phyloP scores from a whole-genome alignment of 2,888 invertebrate species.

The Bruchidius siliquastri region DNA sequence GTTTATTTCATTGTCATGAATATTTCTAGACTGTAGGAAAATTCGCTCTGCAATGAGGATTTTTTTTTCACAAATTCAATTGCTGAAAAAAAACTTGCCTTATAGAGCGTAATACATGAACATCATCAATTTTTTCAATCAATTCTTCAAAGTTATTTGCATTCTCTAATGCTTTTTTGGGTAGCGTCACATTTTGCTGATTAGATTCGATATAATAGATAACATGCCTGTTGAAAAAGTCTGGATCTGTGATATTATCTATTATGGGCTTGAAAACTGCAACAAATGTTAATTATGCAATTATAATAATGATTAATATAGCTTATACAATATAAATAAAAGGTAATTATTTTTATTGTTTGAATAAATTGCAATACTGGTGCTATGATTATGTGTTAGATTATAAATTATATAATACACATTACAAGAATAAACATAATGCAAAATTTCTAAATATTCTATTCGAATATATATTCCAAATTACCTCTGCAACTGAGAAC shows the following conservation, averaged over 20 bases:
- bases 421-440: too few relatives aligned
- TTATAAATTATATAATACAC: background rate
- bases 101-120: constrained; percentile 79
- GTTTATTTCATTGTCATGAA: too few relatives aligned
- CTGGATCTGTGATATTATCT: constrained; percentile 81
- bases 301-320: too few relatives aligned
- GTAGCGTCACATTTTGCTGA: constrained; percentile 71
- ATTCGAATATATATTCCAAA: background rate
- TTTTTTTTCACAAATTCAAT: too few relatives aligned
- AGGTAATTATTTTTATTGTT: too few relatives aligned
- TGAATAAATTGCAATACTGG: too few relatives aligned
- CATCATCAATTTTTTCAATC: constrained; percentile 73
- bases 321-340: too few relatives aligned
- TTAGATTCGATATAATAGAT: constrained; percentile 78
- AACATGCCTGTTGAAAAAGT: constrained; percentile 85
- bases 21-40: too few relatives aligned
- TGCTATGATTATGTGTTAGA: background rate
- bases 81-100: constrained; percentile 54
- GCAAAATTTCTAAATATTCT: too few relatives aligned
- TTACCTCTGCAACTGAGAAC: constrained; percentile 79
- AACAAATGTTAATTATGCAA: constrained; percentile 27
- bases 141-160: constrained; percentile 87
- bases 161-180: constrained; percentile 77
- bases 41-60: too few relatives aligned
- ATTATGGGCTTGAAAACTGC: constrained; percentile 77